These are phyloP conservation scores for Pitangus sulphuratus DNA, from an alignment of 2,797 vertebrate genomes.

Conservation along the genomic window DNA sequence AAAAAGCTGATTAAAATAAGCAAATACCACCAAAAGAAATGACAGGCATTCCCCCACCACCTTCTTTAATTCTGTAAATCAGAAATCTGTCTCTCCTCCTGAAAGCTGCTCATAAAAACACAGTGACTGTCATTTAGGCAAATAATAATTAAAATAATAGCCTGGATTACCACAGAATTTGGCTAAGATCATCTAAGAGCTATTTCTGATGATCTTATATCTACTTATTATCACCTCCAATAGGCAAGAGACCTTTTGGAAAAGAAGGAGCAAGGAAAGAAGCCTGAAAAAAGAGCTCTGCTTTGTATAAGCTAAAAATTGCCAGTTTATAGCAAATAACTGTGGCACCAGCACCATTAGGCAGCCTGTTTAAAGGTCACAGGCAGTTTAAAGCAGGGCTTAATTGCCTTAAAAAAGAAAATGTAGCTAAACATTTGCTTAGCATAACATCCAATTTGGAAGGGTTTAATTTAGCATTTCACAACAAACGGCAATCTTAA, in stretches of 20 bases:
- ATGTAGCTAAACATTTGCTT: conserved; percentile 18
- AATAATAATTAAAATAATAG: background rate
- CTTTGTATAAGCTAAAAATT: background rate
- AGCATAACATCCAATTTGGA: background rate
- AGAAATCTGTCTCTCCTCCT: background rate
- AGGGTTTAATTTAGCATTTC: background rate
- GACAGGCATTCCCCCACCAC: fast-evolving
- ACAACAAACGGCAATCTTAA: background rate
- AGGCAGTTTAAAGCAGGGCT: conserved; percentile 19
- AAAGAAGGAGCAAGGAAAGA: background rate
- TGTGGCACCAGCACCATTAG: background rate
- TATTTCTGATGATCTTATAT: background rate
- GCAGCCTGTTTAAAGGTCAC: conserved; percentile 54
- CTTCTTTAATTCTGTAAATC: background rate
- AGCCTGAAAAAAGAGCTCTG: background rate
- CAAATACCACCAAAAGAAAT: background rate
- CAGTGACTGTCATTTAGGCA: background rate
- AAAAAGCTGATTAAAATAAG: background rate
- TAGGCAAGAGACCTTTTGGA: background rate
- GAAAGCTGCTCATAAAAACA: background rate
- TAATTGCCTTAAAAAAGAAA: conserved; percentile 46
- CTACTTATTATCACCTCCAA: background rate
- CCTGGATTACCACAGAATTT: background rate
- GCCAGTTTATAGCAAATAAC: background rate
- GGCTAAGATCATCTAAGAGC: background rate